These are phyloP conservation scores for Aporophyla nigra DNA, from an alignment of 2,888 invertebrate species.

Conservation along the genomic window DNA sequence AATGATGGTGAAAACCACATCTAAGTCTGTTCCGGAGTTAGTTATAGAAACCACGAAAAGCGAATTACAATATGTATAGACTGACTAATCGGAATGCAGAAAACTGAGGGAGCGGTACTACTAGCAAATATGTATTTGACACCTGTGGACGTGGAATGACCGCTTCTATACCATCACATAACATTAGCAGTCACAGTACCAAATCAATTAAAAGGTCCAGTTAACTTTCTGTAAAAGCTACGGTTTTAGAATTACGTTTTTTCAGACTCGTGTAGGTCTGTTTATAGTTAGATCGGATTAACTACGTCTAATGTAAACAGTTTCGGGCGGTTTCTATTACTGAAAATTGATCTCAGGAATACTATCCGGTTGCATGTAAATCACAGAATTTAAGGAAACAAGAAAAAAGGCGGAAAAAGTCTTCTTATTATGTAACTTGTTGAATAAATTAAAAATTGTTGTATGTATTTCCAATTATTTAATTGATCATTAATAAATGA, in stretches of 20 bases:
- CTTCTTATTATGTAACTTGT: constrained; percentile 1
- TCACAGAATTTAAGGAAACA: too few species aligned
- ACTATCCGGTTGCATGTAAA: constrained; percentile 22
- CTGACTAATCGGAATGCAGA: constrained; percentile 2
- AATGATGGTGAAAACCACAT: not conserved
- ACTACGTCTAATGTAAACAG: constrained; percentile 42
- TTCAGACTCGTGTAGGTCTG: constrained; percentile 16
- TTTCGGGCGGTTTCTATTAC: constrained; percentile 14
- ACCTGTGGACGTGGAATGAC: constrained; percentile 64
- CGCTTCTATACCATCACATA: not conserved
- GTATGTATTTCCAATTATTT: not conserved
- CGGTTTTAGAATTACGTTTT: constrained; percentile 45
- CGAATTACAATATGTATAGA: not conserved
- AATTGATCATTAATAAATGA: not conserved
- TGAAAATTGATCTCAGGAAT: constrained; percentile 52
- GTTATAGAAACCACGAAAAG: not conserved
- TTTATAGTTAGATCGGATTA: constrained; percentile 49
- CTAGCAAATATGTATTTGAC: constrained; percentile 77
- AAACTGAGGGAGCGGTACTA: constrained; percentile 62
- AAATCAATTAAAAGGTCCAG: not conserved
- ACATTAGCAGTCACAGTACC: not conserved
- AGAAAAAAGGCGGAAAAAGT: constrained; percentile 4
- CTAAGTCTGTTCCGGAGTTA: not conserved
- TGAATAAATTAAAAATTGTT: not conserved
- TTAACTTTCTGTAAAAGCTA: constrained; percentile 40